phyloP scores from a whole-genome alignment of 2,113 vertebrate species.

The Baryphthengus martii region DNA sequence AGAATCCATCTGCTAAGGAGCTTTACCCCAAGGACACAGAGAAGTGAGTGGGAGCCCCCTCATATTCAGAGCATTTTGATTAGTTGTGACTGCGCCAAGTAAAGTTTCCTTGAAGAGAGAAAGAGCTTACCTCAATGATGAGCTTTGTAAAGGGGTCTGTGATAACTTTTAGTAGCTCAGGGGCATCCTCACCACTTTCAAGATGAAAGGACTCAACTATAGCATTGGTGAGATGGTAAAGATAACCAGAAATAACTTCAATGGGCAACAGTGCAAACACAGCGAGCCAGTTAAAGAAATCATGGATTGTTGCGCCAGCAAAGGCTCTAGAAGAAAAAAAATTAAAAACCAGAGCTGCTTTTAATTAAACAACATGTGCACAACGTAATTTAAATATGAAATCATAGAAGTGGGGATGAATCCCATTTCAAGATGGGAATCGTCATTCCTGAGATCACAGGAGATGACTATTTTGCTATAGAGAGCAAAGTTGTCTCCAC shows the following conservation, averaged over 20 bases:
- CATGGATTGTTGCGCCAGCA: conserved; percentile 91
- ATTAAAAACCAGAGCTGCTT: neutral
- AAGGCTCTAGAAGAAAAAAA: conserved; percentile 80
- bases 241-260: conserved; percentile 83
- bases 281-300: conserved; percentile 98
- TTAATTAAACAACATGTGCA: neutral
- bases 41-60: neutral
- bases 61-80: neutral
- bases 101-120: neutral
- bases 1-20: neutral
- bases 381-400: neutral
- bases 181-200: conserved; percentile 86
- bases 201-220: conserved; percentile 85
- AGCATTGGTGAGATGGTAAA: conserved; percentile 81
- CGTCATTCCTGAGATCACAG: neutral
- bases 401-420: neutral
- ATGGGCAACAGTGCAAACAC: conserved; percentile 87
- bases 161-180: conserved; percentile 92
- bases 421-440: neutral
- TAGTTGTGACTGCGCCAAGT: neutral
- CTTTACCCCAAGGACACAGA: neutral
- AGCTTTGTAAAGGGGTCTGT: conserved; percentile 91
- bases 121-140: conserved; percentile 85
- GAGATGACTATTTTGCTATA: neutral
- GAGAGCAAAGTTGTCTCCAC: neutral